Conservation (phyloP, 2,113 vertebrate genomes). For the Onychostoma macrolepis region DNA sequence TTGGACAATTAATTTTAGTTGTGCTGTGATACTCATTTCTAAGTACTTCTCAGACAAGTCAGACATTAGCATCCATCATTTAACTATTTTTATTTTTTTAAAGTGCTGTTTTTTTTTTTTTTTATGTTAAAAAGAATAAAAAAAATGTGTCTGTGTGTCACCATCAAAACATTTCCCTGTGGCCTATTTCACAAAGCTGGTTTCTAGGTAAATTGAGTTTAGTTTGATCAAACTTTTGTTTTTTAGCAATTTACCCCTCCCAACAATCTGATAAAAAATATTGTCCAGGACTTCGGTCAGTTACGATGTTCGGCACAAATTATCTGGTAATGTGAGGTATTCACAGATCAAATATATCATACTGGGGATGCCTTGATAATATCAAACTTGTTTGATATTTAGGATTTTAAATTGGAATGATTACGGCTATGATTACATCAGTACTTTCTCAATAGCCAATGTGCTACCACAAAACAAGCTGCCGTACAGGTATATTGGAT, state of each 20-base stretch:
- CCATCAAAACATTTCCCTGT: background rate
- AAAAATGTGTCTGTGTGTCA: background rate
- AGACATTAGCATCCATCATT: slow-evolving; percentile 33
- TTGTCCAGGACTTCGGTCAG: background rate
- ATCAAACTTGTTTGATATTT: no score
- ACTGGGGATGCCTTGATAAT: no score
- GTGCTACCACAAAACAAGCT: no score
- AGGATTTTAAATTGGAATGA: no score
- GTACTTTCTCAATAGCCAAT: no score
- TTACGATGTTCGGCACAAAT: background rate
- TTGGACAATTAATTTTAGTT: background rate
- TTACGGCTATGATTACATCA: no score
- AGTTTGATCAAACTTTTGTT: background rate
- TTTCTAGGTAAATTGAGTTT: background rate
- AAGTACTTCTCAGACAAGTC: background rate
- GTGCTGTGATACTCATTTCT: background rate
- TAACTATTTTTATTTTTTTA: background rate
- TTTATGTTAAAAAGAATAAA: background rate
- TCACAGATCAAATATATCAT: background rate
- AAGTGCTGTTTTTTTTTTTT: background rate
- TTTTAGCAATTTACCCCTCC: background rate
- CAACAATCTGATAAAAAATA: background rate
- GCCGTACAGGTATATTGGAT: no score
- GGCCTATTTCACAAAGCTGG: background rate
- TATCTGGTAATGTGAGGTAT: background rate